Base-by-base conservation (phyloP, 2,113 vertebrate species). In the Cyphomyrus discorhynchus region DNA sequence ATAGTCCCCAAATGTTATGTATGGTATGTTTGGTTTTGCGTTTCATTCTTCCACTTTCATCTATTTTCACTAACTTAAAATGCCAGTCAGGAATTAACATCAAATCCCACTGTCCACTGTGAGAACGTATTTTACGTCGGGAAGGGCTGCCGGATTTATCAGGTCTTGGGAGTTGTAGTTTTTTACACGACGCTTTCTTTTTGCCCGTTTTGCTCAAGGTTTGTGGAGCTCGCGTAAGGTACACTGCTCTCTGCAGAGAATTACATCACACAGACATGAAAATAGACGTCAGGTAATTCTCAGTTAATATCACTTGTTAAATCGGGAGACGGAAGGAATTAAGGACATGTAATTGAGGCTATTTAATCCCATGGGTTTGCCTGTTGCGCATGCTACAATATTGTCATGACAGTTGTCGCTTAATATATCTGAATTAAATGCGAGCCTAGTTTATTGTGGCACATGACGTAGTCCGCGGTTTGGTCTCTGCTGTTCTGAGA, bases 221-320 rank as follows among this genome's bases (percentile, higher is more conserved):
- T 88, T 88, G 86, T n/a, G 90, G 42, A 88, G 86, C 86, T 58
- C 87, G 90, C 90, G 35, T 84, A 35, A 94, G 93, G 92, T 90
- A 94, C 94, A 95, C 94, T 93, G 92, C 93, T 91, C 90, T 93
- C 92, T 92, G 92, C 91, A 94, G 93, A 94, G 92, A 92, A 93
- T 94, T 92, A 88, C 90, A 91, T 88, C 90, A 89, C 87, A 89
- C 94, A 95, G 92, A 95, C 93, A 95, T 96, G 95, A 95, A 96
- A 93, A 93, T 93, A 95, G 93, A 94, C 92, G 93, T 91, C 96
- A 95, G 96, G 96, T 96, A 96, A 92, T 88, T 86, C 49, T 49
- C 49, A 84, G 21, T 84, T 84, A 84, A 89, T 47, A 39, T 84
- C 31, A 17, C 52, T 85, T 62, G 19, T 84, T 45, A 45, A 84